These are phyloP conservation scores for Amphiprion clarkii DNA, from an alignment of 2,797 vertebrate species.

Conservation along the genomic window DNA sequence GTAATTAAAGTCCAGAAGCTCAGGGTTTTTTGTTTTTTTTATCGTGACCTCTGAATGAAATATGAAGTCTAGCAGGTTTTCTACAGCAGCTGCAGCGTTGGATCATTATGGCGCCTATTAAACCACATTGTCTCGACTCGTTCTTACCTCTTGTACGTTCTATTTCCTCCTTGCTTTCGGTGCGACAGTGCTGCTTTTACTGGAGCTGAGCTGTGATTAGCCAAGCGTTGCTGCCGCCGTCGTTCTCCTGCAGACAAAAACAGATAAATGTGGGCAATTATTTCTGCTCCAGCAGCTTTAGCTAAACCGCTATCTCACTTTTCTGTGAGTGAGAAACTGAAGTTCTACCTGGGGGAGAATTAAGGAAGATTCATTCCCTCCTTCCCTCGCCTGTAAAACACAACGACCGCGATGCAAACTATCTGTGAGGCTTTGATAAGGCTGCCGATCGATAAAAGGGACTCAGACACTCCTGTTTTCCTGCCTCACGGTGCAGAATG, in stretches of 20 bases:
- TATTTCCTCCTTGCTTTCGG: background rate
- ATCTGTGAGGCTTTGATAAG: constrained; percentile 19
- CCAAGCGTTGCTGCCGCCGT: constrained; percentile 33
- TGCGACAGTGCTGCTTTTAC: constrained; percentile 26
- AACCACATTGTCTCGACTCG: background rate
- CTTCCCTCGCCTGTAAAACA: background rate
- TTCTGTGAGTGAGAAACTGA: constrained; percentile 29
- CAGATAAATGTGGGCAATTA: constrained; percentile 58
- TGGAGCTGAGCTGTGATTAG: constrained; percentile 39
- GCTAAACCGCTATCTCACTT: constrained; percentile 35
- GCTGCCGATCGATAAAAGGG: constrained; percentile 22
- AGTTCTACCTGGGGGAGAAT: constrained; percentile 25
- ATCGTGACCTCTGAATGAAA: no score
- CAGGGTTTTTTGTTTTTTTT: background rate
- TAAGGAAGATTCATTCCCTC: constrained; percentile 16
- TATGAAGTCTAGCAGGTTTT: no score
- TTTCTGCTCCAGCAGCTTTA: constrained; percentile 38
- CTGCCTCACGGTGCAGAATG: background rate
- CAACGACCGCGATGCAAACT: background rate
- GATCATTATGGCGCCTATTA: background rate
- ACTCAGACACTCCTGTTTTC: constrained; percentile 4
- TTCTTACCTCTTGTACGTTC: background rate
- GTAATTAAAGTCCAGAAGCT: background rate
- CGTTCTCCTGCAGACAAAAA: constrained; percentile 36
- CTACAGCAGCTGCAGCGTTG: no score